phyloP scores from a whole-genome alignment of 2,888 invertebrate species.

The Brassicogethes aeneus region DNA sequence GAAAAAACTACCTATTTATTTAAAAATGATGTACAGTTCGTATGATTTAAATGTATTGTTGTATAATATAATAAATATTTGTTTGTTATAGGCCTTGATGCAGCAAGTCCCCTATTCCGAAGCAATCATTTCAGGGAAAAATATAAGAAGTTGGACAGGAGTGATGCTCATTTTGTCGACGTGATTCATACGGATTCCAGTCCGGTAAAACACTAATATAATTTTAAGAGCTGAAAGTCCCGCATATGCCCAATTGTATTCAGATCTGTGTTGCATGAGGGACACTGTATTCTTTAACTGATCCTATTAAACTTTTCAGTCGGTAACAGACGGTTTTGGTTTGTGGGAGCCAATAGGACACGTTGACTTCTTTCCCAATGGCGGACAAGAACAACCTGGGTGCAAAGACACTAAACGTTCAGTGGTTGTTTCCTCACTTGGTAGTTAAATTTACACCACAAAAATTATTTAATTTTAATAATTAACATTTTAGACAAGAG shows the following conservation, averaged over 20 bases:
- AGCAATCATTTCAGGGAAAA: constrained; percentile 45
- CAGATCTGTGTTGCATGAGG: too few species aligned
- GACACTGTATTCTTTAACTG: too few species aligned
- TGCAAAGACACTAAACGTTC: constrained; percentile 48
- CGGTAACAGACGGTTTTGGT: constrained; percentile 52
- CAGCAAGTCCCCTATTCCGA: constrained; percentile 72
- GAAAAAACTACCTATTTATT: too few species aligned
- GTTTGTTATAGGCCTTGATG: constrained; percentile 58
- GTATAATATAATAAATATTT: too few species aligned
- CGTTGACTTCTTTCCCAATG: constrained; percentile 53
- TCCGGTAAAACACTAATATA: constrained; percentile 26
- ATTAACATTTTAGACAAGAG: constrained; percentile 25
- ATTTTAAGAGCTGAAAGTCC: too few species aligned
- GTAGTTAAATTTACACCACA: constrained; percentile 29
- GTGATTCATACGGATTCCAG: constrained; percentile 60
- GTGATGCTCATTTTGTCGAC: constrained; percentile 57
- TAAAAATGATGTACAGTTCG: too few species aligned
- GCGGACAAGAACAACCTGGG: constrained; percentile 52
- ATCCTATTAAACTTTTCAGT: constrained; percentile 22
- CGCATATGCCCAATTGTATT: too few species aligned
- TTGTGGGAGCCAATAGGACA: constrained; percentile 51
- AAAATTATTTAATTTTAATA: constrained; percentile 1
- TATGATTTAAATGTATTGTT: too few species aligned
- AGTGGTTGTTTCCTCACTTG: constrained; percentile 48
- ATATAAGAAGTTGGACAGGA: constrained; percentile 48